Percentiles rank a stretch among this genome's conserved stretches.
Conservation (phyloP, 2,888 invertebrate species). For the Holacanthella duospinosa region DNA sequence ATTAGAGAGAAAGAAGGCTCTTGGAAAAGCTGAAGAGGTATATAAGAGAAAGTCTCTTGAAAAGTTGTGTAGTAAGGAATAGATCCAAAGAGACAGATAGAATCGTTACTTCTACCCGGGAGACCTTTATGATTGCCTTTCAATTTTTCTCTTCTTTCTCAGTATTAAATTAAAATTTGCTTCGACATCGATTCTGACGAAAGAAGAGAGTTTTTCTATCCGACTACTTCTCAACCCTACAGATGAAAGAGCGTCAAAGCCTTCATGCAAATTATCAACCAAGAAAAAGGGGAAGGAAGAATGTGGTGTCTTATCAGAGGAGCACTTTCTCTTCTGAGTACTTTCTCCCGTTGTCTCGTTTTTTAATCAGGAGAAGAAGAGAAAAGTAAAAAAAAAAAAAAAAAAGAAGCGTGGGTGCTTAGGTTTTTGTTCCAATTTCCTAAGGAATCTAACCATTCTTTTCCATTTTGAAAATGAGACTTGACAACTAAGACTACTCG, state of each 20-base stretch:
- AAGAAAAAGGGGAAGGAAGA: neutral
- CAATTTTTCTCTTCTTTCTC: neutral
- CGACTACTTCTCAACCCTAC: neutral
- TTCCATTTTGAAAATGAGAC: slow-evolving; percentile 2
- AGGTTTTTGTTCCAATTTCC: neutral
- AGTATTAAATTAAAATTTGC: slow-evolving; percentile 10
- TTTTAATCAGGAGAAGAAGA: slow-evolving; percentile 2
- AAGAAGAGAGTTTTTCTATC: neutral
- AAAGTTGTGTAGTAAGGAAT: slow-evolving; percentile 3
- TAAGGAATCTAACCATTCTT: neutral
- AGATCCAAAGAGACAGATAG: neutral
- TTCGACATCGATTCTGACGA: slow-evolving; percentile 8
- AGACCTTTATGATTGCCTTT: slow-evolving; percentile 8
- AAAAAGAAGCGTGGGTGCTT: no score
- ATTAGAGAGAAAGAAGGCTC: neutral
- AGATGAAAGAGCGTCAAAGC: neutral
- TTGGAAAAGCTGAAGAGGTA: neutral
- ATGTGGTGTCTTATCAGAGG: neutral
- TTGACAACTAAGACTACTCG: neutral
- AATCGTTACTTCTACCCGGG: neutral
- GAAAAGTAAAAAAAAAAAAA: no score
- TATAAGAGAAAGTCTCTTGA: neutral
- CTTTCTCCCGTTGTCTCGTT: neutral
- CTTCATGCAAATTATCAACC: neutral
- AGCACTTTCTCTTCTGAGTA: neutral